Conservation (phyloP, 2,888 invertebrate genomes). For the Harpalus rufipes region DNA sequence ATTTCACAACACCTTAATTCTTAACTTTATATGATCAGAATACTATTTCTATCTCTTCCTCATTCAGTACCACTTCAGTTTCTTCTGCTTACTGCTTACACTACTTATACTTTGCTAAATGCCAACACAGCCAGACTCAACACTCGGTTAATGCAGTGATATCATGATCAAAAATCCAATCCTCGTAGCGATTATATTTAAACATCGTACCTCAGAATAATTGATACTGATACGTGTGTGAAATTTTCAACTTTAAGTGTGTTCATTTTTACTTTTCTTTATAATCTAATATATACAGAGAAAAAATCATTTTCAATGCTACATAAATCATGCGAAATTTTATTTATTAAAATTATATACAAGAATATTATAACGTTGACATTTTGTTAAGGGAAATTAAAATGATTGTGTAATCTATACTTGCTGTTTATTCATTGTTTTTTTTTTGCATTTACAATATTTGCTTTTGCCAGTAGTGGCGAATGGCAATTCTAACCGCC, state of each 20-base stretch:
- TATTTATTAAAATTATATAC: conserved; percentile 65
- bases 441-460: conserved; percentile 2
- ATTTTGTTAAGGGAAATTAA: conserved; percentile 67
- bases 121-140: too few species aligned
- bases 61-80: neutral
- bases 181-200: conserved; percentile 24
- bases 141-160: neutral
- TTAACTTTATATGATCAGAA: too few species aligned
- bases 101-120: neutral
- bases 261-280: conserved; percentile 45
- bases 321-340: conserved; percentile 56
- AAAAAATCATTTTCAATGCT: conserved; percentile 55
- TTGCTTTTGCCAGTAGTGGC: conserved; percentile 8
- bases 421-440: conserved; percentile 47
- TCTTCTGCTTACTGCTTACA: neutral
- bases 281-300: conserved; percentile 38
- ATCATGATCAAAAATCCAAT: conserved; percentile 1
- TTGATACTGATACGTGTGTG: conserved; percentile 60
- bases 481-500: conserved; percentile 19
- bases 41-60: too few species aligned
- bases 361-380: conserved; percentile 64
- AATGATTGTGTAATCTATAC: conserved; percentile 65
- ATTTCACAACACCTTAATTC: neutral
- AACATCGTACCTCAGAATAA: conserved; percentile 48
- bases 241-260: conserved; percentile 62